Conservation (phyloP, 1,140 invertebrate species). For the Cherax quadricarinatus region DNA sequence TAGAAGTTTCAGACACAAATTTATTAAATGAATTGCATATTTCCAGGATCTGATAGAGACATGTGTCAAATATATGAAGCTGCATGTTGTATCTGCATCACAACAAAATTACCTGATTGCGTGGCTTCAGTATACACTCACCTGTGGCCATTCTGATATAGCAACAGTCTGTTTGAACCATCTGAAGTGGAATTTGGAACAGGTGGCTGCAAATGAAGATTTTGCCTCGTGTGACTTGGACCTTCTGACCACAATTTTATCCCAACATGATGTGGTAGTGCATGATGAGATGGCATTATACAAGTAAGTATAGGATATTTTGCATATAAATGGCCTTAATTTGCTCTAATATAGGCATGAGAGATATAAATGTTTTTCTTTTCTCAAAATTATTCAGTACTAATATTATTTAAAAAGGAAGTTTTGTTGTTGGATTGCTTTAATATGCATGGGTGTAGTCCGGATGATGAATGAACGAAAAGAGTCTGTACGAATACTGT, state of each 20-base stretch:
- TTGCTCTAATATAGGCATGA: background rate
- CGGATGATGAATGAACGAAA: too few relatives aligned
- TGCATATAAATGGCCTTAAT: background rate
- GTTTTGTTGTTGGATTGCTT: too few relatives aligned
- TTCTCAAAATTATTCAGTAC: too few relatives aligned
- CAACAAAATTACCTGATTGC: constrained; percentile 88
- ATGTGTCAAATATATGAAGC: constrained; percentile 91
- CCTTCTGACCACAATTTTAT: constrained; percentile 85
- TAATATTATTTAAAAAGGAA: too few relatives aligned
- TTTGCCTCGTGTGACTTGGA: constrained; percentile 90
- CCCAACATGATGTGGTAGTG: constrained; percentile 92
- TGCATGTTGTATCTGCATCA: constrained; percentile 90
- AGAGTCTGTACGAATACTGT: too few relatives aligned
- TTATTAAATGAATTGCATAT: constrained; percentile 3
- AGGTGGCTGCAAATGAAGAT: constrained; percentile 86
- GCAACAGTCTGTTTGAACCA: constrained; percentile 89
- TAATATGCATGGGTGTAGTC: too few relatives aligned
- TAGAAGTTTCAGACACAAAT: background rate
- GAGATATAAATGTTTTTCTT: too few relatives aligned
- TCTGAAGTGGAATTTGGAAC: constrained; percentile 94
- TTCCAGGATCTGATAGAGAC: constrained; percentile 86
- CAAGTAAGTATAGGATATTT: constrained; percentile 77
- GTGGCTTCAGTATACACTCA: constrained; percentile 92
- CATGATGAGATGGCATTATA: constrained; percentile 92
- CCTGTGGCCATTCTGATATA: constrained; percentile 88